phyloP scores from a whole-genome alignment of 2,113 vertebrate species.

The human (Homo sapiens) region DNA sequence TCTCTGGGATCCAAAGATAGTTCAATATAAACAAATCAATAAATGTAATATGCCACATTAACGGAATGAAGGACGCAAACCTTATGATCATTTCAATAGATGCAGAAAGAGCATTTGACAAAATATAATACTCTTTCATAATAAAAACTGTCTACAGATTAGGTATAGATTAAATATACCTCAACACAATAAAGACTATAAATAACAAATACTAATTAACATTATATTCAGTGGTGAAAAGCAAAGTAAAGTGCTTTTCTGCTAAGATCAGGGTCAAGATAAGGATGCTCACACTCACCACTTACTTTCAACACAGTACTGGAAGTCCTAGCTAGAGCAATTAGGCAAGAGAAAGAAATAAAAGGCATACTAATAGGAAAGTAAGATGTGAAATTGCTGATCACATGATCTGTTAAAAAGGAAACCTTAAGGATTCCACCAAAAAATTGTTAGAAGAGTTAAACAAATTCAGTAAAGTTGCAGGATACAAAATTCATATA shows the following conservation, averaged over 20 bases:
- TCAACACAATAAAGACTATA: no score
- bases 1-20: no score
- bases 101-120: neutral
- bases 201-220: no score
- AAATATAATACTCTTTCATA: no score
- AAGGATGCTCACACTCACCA: no score
- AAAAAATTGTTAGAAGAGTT: neutral
- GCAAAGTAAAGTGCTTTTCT: neutral
- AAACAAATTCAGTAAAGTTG: neutral
- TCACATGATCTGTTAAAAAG: neutral
- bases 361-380: neutral
- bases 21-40: neutral
- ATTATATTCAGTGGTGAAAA: no score
- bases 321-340: neutral
- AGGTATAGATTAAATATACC: no score
- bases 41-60: neutral
- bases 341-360: neutral
- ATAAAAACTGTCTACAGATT: no score
- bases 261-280: no score
- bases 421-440: neutral
- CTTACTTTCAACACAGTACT: neutral
- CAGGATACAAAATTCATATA: neutral
- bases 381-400: neutral
- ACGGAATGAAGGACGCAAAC: neutral
- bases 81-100: neutral